Percentiles rank a stretch among this genome's conserved stretches.
These are phyloP conservation scores for Rattus rattus DNA, from an alignment of 2,113 vertebrate genomes.

Conservation along the genomic window DNA sequence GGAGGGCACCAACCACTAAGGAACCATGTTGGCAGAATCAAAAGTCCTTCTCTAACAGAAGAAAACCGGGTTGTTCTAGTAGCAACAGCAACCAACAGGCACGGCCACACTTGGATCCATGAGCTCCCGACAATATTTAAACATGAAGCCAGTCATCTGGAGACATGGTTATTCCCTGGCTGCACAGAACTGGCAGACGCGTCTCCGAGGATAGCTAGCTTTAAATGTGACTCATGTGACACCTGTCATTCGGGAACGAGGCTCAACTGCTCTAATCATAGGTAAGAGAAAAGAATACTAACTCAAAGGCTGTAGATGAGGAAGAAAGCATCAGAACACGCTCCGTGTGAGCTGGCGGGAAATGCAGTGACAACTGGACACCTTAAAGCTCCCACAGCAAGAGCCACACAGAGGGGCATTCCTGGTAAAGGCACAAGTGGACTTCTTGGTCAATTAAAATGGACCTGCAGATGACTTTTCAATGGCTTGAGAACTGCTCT, in stretches of 20 bases:
- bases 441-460: constrained; percentile 7
- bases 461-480: not conserved
- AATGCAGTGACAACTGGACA: not conserved
- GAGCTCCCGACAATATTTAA: not conserved
- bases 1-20: not conserved
- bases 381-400: not conserved
- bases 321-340: not conserved
- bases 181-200: not conserved
- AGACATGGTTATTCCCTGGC: not conserved
- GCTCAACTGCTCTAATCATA: constrained; percentile 2
- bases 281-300: not conserved
- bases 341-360: not conserved
- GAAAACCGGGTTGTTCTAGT: not conserved
- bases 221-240: constrained; percentile 10
- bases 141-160: not conserved
- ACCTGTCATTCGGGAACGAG: not conserved
- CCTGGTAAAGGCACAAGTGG: not conserved
- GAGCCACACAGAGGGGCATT: not conserved
- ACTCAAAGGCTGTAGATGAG: constrained; percentile 2
- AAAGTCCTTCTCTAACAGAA: not conserved
- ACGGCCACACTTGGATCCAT: not conserved
- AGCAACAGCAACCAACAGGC: not conserved
- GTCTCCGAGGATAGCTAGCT: constrained; percentile 24
- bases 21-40: not conserved
- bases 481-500: not conserved